These are phyloP conservation scores for Drosophila leontia DNA, from an alignment of 1,140 invertebrate genomes.

Conservation along the genomic window DNA sequence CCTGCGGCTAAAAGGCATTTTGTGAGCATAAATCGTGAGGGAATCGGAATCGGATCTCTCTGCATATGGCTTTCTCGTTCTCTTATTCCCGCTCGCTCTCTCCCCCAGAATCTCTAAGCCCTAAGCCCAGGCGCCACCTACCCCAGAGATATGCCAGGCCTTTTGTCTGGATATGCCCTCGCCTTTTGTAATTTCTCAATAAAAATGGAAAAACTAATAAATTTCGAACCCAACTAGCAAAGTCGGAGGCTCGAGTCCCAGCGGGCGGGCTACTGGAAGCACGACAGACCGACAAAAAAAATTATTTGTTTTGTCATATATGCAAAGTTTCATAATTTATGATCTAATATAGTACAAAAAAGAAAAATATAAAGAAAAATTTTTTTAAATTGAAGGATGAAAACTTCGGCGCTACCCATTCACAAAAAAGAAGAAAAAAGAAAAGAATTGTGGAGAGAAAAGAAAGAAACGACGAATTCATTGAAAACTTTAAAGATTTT, in stretches of 20 bases:
- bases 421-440: constrained; percentile 31
- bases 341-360: constrained; percentile 59
- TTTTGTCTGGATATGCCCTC: constrained; percentile 8
- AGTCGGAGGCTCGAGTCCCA: constrained; percentile 36
- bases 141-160: constrained; percentile 26
- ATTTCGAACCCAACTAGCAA: constrained; percentile 55
- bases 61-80: constrained; percentile 14
- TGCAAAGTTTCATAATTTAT: constrained; percentile 74
- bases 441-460: constrained; percentile 7
- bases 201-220: constrained; percentile 52
- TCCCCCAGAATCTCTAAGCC: constrained; percentile 22
- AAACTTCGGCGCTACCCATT: constrained; percentile 59
- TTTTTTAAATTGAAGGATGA: constrained; percentile 52
- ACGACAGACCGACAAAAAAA: constrained; percentile 49
- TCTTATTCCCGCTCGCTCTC: neutral
- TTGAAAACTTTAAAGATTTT: constrained; percentile 55
- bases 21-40: constrained; percentile 70
- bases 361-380: constrained; percentile 14
- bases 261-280: constrained; percentile 64
- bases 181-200: constrained; percentile 51
- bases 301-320: constrained; percentile 77
- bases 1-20: constrained; percentile 68
- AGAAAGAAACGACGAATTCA: constrained; percentile 57
- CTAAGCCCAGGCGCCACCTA: constrained; percentile 51
- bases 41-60: constrained; percentile 41